phyloP scores from a whole-genome alignment of 2,888 invertebrate species.

The Eubasilissa splendida region DNA sequence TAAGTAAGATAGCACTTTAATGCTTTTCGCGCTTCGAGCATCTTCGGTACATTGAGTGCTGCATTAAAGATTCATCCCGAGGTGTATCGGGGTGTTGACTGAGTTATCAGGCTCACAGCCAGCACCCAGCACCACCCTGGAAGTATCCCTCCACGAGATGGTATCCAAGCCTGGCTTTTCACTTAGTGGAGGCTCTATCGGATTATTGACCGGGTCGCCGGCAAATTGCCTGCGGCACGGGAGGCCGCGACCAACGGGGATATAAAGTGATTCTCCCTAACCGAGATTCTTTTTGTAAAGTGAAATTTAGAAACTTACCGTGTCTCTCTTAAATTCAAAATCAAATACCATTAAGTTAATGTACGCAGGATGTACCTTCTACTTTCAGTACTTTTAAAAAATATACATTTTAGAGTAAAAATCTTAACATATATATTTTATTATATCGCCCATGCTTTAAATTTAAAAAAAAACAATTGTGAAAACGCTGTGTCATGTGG shows the following conservation, averaged over 20 bases:
- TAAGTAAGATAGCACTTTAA: too few relatives aligned
- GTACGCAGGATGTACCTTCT: too few relatives aligned
- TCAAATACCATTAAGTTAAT: too few relatives aligned
- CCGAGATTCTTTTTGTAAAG: not conserved
- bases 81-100: not conserved
- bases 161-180: slow-evolving; percentile 14
- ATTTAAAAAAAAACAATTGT: too few relatives aligned
- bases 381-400: too few relatives aligned
- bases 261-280: not conserved
- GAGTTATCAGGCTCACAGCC: not conserved
- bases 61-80: not conserved
- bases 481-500: too few relatives aligned
- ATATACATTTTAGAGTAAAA: too few relatives aligned
- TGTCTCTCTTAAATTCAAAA: too few relatives aligned
- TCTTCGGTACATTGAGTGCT: not conserved
- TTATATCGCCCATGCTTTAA: too few relatives aligned
- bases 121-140: not conserved
- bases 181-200: slow-evolving; percentile 5
- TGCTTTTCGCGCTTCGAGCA: not conserved
- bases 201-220: slow-evolving; percentile 19
- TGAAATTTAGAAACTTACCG: too few relatives aligned
- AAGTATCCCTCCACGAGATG: not conserved
- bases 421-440: too few relatives aligned
- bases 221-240: slow-evolving; percentile 30
- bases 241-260: not conserved